These are phyloP conservation scores for Indicator indicator DNA, from an alignment of 2,113 vertebrate genomes.

Conservation along the genomic window DNA sequence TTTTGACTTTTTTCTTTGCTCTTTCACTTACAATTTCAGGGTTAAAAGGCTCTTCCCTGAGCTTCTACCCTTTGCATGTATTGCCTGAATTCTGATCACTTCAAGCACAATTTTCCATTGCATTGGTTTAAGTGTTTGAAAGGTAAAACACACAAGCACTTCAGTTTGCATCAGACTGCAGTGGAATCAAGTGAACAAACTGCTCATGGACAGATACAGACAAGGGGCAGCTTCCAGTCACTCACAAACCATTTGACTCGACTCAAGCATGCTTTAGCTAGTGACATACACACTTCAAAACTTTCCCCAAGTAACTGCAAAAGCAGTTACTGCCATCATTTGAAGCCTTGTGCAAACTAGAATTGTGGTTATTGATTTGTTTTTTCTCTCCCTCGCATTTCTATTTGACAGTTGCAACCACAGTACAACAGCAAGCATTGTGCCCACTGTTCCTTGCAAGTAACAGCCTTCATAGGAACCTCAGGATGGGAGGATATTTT, in stretches of 20 bases:
- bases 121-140: neutral
- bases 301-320: neutral
- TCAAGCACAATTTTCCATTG: neutral
- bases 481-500: rapidly evolving
- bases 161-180: neutral
- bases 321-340: neutral
- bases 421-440: neutral
- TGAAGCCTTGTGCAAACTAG: neutral
- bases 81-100: neutral
- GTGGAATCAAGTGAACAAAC: neutral
- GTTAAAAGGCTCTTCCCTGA: neutral
- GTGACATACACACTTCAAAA: neutral
- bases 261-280: neutral
- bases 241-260: neutral
- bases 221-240: neutral
- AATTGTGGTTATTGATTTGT: neutral
- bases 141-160: neutral
- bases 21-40: neutral
- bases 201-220: neutral
- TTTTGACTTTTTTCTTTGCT: neutral
- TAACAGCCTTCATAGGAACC: neutral
- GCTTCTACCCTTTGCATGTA: neutral
- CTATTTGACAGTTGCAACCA: neutral
- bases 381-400: neutral
- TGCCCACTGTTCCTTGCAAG: neutral